Percentiles rank a stretch among this genome's conserved stretches.
Evolutionary conservation across 2,888 invertebrate genomes (phyloP).

Genomic region (Hemicrepidius hirtus): DNA sequence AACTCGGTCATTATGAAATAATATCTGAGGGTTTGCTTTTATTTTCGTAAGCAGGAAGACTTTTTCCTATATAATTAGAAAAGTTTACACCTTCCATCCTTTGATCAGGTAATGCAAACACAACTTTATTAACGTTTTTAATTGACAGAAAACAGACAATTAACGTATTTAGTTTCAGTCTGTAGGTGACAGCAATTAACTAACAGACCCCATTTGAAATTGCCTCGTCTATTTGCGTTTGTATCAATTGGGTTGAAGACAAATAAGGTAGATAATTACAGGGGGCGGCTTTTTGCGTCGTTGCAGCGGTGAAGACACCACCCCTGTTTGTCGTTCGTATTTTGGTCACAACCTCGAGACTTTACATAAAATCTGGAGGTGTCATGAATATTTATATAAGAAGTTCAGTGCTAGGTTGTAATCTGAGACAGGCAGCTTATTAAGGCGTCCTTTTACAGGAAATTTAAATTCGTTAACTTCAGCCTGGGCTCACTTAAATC

Average conservation of each 20-base stretch:
- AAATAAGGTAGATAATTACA: background rate
- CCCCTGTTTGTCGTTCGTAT: slow-evolving; percentile 5
- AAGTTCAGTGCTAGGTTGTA: slow-evolving; percentile 21
- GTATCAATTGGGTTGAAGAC: background rate
- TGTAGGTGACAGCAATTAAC: slow-evolving; percentile 33
- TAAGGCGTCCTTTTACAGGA: slow-evolving; percentile 15
- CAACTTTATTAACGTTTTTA: background rate
- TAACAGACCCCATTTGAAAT: background rate
- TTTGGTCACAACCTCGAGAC: slow-evolving; percentile 12
- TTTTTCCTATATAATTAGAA: no score
- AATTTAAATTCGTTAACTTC: slow-evolving; percentile 22
- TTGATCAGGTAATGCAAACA: background rate
- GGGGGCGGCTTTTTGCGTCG: background rate
- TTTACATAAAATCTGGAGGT: slow-evolving; percentile 11
- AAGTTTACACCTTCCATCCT: no score
- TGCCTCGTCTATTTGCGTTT: slow-evolving; percentile 1
- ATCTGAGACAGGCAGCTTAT: slow-evolving; percentile 21
- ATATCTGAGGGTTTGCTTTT: no score
- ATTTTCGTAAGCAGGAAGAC: no score
- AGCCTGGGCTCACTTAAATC: slow-evolving; percentile 14
- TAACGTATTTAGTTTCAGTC: slow-evolving; percentile 17
- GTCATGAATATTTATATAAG: slow-evolving; percentile 26
- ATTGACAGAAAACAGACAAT: slow-evolving; percentile 16
- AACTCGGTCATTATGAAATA: no score
- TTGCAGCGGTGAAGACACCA: no score